A percentile compares a stretch with the other conserved stretches of the same genome.
These are phyloP conservation scores for Leontopithecus rosalia DNA, from an alignment of 2,797 vertebrate species.

Conservation along the genomic window DNA sequence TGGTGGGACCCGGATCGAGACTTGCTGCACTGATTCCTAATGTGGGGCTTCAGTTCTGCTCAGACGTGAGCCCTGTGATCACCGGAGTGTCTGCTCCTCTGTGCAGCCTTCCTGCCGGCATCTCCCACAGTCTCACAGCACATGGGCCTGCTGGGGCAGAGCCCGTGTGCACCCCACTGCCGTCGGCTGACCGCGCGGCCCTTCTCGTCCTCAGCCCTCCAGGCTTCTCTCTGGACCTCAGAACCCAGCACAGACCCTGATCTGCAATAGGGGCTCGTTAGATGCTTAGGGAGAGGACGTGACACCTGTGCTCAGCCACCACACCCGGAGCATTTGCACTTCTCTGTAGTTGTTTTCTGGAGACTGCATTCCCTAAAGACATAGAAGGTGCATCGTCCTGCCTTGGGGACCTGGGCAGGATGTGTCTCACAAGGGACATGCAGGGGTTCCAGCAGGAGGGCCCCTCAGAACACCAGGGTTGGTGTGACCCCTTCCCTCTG, in stretches of 20 bases:
- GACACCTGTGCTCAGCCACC: fast-evolving
- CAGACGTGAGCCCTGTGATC: fast-evolving
- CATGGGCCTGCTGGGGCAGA: fast-evolving
- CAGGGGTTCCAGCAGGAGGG: fast-evolving
- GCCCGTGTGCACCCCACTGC: fast-evolving
- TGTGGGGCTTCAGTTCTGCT: fast-evolving
- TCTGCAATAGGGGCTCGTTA: neutral
- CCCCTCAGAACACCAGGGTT: fast-evolving
- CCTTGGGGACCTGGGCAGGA: neutral
- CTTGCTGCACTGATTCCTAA: fast-evolving
- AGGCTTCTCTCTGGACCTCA: neutral
- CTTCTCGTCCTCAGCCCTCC: too few relatives aligned
- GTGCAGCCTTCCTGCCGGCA: fast-evolving
- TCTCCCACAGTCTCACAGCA: fast-evolving
- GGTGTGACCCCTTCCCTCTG: neutral
- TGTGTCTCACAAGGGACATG: too few relatives aligned
- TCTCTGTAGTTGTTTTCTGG: fast-evolving
- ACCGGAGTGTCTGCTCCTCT: fast-evolving
- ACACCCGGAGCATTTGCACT: fast-evolving
- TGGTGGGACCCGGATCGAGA: fast-evolving
- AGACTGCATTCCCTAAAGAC: fast-evolving
- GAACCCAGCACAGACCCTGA: neutral
- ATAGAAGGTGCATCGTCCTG: fast-evolving
- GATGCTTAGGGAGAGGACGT: neutral
- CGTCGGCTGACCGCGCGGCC: fast-evolving